These are phyloP conservation scores for Sthenelais limicola DNA, from an alignment of 2,888 invertebrate genomes.

Conservation along the genomic window DNA sequence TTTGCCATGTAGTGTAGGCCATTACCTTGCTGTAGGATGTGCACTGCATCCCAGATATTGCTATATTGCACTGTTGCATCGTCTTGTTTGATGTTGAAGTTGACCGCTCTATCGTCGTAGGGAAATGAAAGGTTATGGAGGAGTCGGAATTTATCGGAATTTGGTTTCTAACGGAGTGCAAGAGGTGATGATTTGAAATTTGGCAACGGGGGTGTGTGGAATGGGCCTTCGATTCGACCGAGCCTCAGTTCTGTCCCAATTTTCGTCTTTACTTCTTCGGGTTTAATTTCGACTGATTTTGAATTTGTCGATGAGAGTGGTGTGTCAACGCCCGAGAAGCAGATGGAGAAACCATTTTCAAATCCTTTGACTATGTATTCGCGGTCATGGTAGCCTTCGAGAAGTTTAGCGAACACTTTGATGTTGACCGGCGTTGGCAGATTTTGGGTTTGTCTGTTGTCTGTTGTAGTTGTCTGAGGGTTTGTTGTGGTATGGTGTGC, in stretches of 20 bases:
- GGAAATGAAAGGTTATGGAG: neutral
- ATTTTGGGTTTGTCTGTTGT: neutral
- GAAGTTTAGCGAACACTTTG: neutral
- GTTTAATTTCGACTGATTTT: no score
- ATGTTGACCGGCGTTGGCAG: neutral
- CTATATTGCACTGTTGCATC: neutral
- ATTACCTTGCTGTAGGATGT: neutral
- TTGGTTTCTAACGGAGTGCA: neutral
- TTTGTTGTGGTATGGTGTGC: neutral
- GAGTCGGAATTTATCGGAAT: neutral
- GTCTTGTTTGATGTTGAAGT: neutral
- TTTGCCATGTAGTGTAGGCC: neutral
- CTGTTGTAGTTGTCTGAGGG: neutral
- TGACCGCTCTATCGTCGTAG: neutral
- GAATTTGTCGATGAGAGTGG: no score
- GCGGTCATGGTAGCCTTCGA: neutral
- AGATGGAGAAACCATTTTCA: no score
- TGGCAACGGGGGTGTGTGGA: no score
- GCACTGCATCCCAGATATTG: neutral
- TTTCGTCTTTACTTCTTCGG: no score
- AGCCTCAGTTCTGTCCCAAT: no score
- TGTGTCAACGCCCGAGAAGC: no score
- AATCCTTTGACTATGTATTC: neutral
- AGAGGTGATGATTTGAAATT: neutral
- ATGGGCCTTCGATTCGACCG: no score